Evolutionary conservation across 2,888 invertebrate genomes (phyloP).

Genomic region (Byasa hedistus): DNA sequence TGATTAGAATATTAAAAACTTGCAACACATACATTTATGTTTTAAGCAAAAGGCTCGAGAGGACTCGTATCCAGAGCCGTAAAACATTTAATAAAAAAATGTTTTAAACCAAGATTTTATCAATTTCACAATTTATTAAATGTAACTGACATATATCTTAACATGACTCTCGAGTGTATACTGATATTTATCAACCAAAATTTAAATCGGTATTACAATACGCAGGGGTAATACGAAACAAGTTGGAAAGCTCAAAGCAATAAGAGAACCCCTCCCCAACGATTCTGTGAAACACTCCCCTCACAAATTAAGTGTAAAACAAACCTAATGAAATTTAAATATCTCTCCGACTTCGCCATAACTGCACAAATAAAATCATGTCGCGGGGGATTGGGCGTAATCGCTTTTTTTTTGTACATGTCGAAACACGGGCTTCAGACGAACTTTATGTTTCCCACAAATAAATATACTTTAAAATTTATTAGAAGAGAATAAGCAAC

Average conservation of each 20-base stretch:
- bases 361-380: constrained; percentile 79
- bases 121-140: neutral
- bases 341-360: constrained; percentile 76
- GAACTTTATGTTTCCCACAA: too few relatives aligned
- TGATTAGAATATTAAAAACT: neutral
- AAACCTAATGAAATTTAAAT: constrained; percentile 81
- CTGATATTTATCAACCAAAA: constrained; percentile 69
- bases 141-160: constrained; percentile 4
- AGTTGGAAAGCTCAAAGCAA: constrained; percentile 60
- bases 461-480: too few relatives aligned
- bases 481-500: too few relatives aligned
- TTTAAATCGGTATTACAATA: constrained; percentile 70
- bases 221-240: constrained; percentile 62
- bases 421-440: too few relatives aligned
- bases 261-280: constrained; percentile 68
- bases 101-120: neutral
- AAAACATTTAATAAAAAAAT: too few relatives aligned
- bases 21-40: too few relatives aligned
- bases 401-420: constrained; percentile 75
- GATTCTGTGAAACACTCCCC: constrained; percentile 61
- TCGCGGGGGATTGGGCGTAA: constrained; percentile 72
- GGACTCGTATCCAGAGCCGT: too few relatives aligned
- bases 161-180: constrained; percentile 13
- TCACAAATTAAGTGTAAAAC: constrained; percentile 80
- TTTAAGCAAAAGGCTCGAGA: too few relatives aligned